These are phyloP conservation scores for Odocoileus hemionus DNA, from an alignment of 2,113 vertebrate species.

Conservation along the genomic window DNA sequence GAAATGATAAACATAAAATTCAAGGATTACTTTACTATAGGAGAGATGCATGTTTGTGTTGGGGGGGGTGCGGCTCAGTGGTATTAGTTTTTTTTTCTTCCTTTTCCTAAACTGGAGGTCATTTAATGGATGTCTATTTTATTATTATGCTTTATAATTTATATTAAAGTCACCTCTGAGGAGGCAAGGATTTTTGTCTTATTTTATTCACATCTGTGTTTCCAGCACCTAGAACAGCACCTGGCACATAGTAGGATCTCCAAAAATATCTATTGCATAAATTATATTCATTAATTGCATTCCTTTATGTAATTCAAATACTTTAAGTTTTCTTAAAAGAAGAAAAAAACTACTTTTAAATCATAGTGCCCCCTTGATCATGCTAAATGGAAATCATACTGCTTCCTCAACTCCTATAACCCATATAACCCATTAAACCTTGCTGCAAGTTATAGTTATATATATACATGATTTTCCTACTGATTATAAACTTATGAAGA, in stretches of 20 bases:
- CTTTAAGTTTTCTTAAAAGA: neutral
- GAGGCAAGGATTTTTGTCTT: neutral
- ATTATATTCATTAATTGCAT: neutral
- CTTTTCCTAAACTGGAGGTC: neutral
- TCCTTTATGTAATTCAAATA: conserved; percentile 9
- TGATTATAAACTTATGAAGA: conserved; percentile 12
- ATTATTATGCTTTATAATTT: conserved; percentile 19
- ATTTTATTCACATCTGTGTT: neutral
- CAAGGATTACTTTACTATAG: neutral
- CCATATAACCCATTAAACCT: neutral
- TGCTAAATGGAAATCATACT: neutral
- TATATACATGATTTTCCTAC: neutral
- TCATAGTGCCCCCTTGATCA: neutral
- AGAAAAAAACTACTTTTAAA: neutral
- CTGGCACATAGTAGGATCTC: neutral
- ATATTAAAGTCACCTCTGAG: neutral
- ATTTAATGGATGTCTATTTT: neutral
- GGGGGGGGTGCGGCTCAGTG: neutral
- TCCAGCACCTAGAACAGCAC: neutral
- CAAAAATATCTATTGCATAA: neutral
- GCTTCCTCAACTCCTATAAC: neutral
- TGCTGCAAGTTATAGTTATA: neutral
- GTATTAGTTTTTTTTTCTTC: neutral
- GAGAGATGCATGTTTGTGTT: neutral
- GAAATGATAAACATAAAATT: conserved; percentile 10